A percentile compares a stretch with the other conserved stretches of the same genome.
phyloP scores from a whole-genome alignment of 2,113 vertebrate genomes.

The Hippocampus guttulatus region DNA sequence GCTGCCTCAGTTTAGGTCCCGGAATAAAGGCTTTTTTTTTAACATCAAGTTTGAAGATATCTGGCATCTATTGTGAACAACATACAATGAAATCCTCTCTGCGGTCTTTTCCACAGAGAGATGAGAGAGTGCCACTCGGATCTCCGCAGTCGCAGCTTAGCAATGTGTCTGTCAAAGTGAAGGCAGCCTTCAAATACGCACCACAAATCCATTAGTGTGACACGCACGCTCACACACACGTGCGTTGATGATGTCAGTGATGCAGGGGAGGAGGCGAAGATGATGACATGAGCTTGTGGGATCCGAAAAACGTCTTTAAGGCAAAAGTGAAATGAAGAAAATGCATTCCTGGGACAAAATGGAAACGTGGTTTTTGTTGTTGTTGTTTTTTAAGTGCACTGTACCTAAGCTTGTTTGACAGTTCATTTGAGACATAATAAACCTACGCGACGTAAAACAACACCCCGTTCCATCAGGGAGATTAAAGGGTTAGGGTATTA shows the following conservation, averaged over 20 bases:
- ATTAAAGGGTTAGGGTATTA: background rate
- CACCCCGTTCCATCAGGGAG: background rate
- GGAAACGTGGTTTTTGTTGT: background rate
- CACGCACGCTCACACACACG: slow-evolving; percentile 11
- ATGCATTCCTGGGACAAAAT: slow-evolving; percentile 8
- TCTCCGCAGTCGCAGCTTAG: slow-evolving; percentile 29
- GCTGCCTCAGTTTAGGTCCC: slow-evolving; percentile 38
- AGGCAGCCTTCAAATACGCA: slow-evolving; percentile 29
- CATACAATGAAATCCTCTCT: slow-evolving; percentile 16
- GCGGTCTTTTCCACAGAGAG: slow-evolving; percentile 28
- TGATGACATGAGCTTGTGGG: slow-evolving; percentile 8
- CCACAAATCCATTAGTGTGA: slow-evolving; percentile 32
- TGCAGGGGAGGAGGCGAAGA: slow-evolving; percentile 22
- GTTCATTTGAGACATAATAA: background rate
- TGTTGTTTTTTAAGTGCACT: background rate
- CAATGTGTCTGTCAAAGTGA: slow-evolving; percentile 19
- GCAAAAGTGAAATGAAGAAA: slow-evolving; percentile 53
- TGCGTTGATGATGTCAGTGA: slow-evolving; percentile 11
- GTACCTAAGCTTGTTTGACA: background rate
- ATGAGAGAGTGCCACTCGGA: slow-evolving; percentile 18
- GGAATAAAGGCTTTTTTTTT: slow-evolving; percentile 15
- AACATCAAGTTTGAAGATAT: slow-evolving; percentile 17
- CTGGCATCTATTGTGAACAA: slow-evolving; percentile 1
- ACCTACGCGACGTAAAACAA: background rate
- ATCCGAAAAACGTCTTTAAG: slow-evolving; percentile 48